phyloP scores from a whole-genome alignment of 1,140 invertebrate genomes.

The Ips typographus region DNA sequence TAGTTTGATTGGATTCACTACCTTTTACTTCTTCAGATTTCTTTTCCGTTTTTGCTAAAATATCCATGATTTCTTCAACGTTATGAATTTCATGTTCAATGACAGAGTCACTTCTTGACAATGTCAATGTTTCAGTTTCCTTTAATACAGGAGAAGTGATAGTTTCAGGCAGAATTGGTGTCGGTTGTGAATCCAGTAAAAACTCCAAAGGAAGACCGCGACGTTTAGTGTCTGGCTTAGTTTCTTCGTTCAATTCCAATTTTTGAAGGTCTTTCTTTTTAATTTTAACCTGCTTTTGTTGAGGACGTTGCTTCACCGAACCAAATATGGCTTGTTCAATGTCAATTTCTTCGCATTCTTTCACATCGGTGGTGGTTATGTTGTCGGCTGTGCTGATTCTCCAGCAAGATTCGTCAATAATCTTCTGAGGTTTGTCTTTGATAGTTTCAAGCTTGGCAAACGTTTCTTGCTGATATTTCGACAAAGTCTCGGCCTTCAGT shows the following conservation, averaged over 20 bases:
- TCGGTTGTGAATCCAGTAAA: conserved; percentile 31
- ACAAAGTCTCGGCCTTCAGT: conserved; percentile 26
- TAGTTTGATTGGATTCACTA: conserved; percentile 1
- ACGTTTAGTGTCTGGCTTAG: conserved; percentile 37
- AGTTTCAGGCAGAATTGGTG: conserved; percentile 11
- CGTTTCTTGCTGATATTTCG: conserved; percentile 29
- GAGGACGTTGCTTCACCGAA: conserved; percentile 50
- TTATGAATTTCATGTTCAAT: conserved; percentile 48
- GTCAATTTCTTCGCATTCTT: conserved; percentile 25
- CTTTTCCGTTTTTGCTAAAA: conserved; percentile 30
- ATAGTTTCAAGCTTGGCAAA: conserved; percentile 3
- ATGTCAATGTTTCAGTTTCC: conserved; percentile 21
- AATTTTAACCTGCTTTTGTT: conserved; percentile 38
- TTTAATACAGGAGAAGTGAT: conserved; percentile 2
- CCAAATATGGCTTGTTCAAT: conserved; percentile 51
- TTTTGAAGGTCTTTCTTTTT: conserved; percentile 26
- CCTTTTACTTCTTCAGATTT: conserved; percentile 12
- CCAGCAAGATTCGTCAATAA: neutral
- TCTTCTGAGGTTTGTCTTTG: conserved; percentile 8
- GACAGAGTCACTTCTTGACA: conserved; percentile 42
- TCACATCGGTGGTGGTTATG: neutral
- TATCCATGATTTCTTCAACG: conserved; percentile 46
- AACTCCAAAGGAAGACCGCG: conserved; percentile 41
- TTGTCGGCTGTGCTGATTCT: neutral
- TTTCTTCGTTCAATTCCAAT: conserved; percentile 12